These are phyloP conservation scores for Dryocosmus kuriphilus DNA, from an alignment of 2,888 invertebrate genomes.

Conservation along the genomic window DNA sequence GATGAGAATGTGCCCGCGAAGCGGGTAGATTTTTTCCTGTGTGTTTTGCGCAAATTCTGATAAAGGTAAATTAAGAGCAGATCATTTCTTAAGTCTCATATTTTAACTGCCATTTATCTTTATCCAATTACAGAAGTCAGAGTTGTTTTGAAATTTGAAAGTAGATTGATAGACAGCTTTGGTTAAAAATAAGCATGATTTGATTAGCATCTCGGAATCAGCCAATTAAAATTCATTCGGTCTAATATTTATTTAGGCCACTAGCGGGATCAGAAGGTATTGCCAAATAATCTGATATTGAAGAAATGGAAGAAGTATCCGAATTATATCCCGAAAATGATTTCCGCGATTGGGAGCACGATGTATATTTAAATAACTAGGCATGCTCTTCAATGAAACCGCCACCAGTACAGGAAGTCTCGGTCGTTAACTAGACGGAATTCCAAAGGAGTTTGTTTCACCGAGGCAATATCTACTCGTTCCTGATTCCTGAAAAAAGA, in stretches of 20 bases:
- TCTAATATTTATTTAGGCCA: too few species aligned
- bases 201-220: neutral
- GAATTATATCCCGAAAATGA: constrained; percentile 21
- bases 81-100: neutral
- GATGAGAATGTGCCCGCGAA: too few species aligned
- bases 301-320: neutral
- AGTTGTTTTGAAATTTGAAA: neutral
- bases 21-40: too few species aligned
- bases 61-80: neutral
- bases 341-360: constrained; percentile 33
- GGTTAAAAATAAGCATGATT: neutral
- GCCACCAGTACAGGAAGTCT: constrained; percentile 53
- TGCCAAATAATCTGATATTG: neutral
- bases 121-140: neutral
- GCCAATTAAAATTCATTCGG: constrained; percentile 2
- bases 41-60: constrained; percentile 3
- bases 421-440: constrained; percentile 58
- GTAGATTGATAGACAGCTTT: neutral
- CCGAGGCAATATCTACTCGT: constrained; percentile 32
- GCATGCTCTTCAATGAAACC: constrained; percentile 46
- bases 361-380: constrained; percentile 41
- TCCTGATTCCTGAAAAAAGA: constrained; percentile 40
- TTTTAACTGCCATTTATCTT: neutral
- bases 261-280: neutral
- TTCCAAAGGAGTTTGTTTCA: constrained; percentile 50